Evolutionary conservation across 2,888 invertebrate species (phyloP), one percentile per base, ranked within the genome.

Genomic region (Rhimphoctona megacephalus): DNA sequence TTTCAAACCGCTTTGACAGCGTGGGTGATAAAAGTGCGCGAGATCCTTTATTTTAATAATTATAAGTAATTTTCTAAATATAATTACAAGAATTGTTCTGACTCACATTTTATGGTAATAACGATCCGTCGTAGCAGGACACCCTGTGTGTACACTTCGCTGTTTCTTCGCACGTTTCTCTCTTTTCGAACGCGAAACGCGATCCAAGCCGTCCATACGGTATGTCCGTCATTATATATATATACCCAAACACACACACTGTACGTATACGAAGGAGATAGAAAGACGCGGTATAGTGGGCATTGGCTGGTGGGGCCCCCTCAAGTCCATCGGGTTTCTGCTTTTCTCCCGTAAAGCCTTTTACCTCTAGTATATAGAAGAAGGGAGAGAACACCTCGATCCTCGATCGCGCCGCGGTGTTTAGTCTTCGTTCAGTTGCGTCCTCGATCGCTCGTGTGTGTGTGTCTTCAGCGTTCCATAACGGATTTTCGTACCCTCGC

Each of bases 301-400:
- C 79, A 74, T 49, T 52, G 78, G 39, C 64, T 72, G 64, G 39
- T 52, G 80, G 84, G 73, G 77, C 80, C 67, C 43, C 33, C 52
- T 36, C 77, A 69, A 70, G 70, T 84, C 81, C 81, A 70, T 86
- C 86, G 84, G 88, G 86, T 89, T 89, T 88, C 87, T 85, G 89
- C 90, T 89, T 91, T 90, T 85, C 90, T 90, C 89, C 67, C 33
- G 81, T 14, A 46, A n/a, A 74, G 82, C 82, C 82, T 82, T 82
- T 82, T 82, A 82, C 82, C 69, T 82, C 69, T 25, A 8, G 36
- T n/a, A 2, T 43, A 66, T 39, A 67, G 33, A 33, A 22, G 33
- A 52, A 33, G 70, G 46, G 25, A 70, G 39, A 67, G n/a, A 67
- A 39, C n/a, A 22, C 25, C 66, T 30, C 67, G 57, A 69, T 54